A percentile compares a stretch with the other conserved stretches of the same genome.
Evolutionary conservation across 2,113 vertebrate genomes (phyloP).

Genomic region (Sphaerodactylus townsendi): DNA sequence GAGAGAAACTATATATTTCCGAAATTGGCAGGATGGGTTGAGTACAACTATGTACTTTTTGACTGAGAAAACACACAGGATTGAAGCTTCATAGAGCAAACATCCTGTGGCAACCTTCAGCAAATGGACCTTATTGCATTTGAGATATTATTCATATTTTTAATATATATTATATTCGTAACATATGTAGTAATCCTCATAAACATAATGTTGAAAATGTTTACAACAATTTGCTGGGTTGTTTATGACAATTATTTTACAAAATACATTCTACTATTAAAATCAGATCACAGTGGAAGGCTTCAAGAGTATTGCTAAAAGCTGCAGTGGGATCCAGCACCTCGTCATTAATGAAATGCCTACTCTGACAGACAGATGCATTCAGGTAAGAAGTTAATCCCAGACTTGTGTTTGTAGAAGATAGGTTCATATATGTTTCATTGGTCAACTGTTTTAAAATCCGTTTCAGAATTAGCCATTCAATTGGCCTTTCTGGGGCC

Average conservation of each 20-base stretch:
- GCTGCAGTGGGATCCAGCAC: conserved; percentile 77
- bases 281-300: conserved; percentile 81
- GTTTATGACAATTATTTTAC: neutral
- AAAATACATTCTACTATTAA: conserved; percentile 21
- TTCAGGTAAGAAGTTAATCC: conserved; percentile 75
- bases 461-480: too few species aligned
- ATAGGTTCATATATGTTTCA: neutral
- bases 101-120: too few species aligned
- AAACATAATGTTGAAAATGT: neutral
- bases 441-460: too few species aligned
- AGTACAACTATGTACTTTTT: too few species aligned
- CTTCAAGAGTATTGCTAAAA: conserved; percentile 76
- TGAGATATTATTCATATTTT: too few species aligned
- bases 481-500: fast-evolving
- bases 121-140: too few species aligned
- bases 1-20: too few species aligned
- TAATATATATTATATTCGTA: neutral
- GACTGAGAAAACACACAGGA: too few species aligned
- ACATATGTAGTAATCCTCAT: neutral
- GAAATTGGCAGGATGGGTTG: too few species aligned
- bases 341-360: conserved; percentile 82
- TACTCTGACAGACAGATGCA: conserved; percentile 79
- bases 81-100: too few species aligned
- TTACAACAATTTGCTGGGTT: neutral
- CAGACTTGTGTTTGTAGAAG: neutral